Evolutionary conservation across 2,888 invertebrate genomes (phyloP).

Genomic region (Meteorus colon): DNA sequence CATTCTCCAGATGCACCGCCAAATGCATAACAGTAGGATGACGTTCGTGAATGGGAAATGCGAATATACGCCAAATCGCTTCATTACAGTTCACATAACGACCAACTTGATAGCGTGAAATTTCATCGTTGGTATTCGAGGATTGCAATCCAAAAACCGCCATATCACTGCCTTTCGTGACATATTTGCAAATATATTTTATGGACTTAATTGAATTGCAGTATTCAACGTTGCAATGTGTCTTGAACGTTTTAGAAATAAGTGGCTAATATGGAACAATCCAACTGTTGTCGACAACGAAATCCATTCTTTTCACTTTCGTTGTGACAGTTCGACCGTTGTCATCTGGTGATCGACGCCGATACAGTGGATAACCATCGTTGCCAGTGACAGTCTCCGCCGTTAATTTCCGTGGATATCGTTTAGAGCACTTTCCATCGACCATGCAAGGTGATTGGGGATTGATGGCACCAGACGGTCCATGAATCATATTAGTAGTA

Average conservation of each 20-base stretch:
- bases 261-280: slow-evolving; percentile 56
- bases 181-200: slow-evolving; percentile 1
- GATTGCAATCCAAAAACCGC: neutral
- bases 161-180: no score
- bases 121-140: neutral
- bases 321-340: slow-evolving; percentile 51
- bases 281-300: slow-evolving; percentile 52
- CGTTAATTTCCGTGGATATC: slow-evolving; percentile 55
- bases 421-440: slow-evolving; percentile 46
- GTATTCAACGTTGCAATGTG: neutral
- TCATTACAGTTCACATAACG: slow-evolving; percentile 29
- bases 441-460: slow-evolving; percentile 43
- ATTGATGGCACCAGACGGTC: slow-evolving; percentile 56
- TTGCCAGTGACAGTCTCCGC: slow-evolving; percentile 59
- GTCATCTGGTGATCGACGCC: slow-evolving; percentile 56
- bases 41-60: slow-evolving; percentile 55
- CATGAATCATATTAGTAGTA: slow-evolving; percentile 7
- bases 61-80: slow-evolving; percentile 53
- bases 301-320: no score
- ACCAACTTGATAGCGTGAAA: neutral
- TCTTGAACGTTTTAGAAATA: slow-evolving; percentile 53
- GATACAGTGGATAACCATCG: slow-evolving; percentile 64
- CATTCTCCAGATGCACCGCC: slow-evolving; percentile 50
- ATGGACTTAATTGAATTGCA: neutral
- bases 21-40: slow-evolving; percentile 52